phyloP scores from a whole-genome alignment of 2,888 invertebrate genomes.

The Dioctria rufipes region DNA sequence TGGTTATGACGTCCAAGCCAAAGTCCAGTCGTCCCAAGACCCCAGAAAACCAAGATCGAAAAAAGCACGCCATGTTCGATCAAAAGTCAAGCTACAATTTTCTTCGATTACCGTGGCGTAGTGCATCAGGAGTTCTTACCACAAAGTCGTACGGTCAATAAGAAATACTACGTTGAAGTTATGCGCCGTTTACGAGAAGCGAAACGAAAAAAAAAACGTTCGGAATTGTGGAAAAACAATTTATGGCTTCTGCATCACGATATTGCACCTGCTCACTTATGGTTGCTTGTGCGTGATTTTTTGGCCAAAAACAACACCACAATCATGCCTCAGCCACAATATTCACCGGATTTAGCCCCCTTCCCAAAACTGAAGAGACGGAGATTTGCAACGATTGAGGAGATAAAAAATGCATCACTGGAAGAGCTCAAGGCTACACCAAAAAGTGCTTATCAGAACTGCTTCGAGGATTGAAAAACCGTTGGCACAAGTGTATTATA shows the following conservation, averaged over 20 bases:
- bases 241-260: slow-evolving; percentile 53
- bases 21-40: slow-evolving; percentile 21
- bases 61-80: slow-evolving; percentile 5
- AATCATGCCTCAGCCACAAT: background rate
- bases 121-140: background rate
- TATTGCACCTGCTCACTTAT: slow-evolving; percentile 28
- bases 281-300: background rate
- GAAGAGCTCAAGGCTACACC: background rate
- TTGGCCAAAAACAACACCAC: slow-evolving; percentile 2
- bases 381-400: background rate
- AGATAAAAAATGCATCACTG: background rate
- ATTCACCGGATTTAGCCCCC: background rate
- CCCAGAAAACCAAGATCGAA: slow-evolving; percentile 7
- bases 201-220: background rate
- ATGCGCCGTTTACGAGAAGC: background rate
- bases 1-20: slow-evolving; percentile 28
- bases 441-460: background rate
- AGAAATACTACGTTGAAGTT: slow-evolving; percentile 6
- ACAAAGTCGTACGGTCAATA: slow-evolving; percentile 18
- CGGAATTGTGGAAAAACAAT: slow-evolving; percentile 13
- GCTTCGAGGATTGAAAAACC: background rate
- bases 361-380: background rate
- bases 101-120: background rate
- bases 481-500: slow-evolving; percentile 2
- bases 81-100: background rate